A percentile compares a stretch with the other conserved stretches of the same genome.
phyloP scores from a whole-genome alignment of 2,113 vertebrate species.

The Anser cygnoides region DNA sequence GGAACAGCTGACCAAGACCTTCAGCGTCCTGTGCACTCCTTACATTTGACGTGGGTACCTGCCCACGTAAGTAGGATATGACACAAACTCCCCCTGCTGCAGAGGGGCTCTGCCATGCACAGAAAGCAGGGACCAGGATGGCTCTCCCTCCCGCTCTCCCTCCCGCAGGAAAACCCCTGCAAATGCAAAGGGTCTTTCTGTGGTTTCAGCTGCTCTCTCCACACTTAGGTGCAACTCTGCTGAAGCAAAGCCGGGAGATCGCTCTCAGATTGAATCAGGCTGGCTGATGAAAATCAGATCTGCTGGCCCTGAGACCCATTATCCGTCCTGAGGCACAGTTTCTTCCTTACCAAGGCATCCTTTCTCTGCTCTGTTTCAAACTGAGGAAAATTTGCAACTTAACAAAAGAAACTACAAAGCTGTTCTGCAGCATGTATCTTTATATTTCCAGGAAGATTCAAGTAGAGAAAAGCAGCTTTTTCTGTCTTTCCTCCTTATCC shows the following conservation, averaged over 20 bases:
- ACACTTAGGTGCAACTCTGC: background rate
- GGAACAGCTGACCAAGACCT: background rate
- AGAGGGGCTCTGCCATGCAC: background rate
- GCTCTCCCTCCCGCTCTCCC: background rate
- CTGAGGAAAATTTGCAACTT: background rate
- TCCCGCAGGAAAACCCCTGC: fast-evolving
- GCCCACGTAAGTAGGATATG: background rate
- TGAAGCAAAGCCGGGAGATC: background rate
- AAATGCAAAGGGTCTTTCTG: background rate
- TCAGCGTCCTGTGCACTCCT: background rate
- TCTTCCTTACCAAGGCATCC: background rate
- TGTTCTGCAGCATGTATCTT: background rate
- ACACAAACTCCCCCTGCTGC: background rate
- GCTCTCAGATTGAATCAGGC: background rate
- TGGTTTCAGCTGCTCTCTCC: background rate
- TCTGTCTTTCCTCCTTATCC: background rate
- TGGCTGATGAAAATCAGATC: background rate
- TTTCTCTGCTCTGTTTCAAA: background rate
- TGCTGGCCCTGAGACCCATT: background rate
- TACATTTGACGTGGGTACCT: background rate
- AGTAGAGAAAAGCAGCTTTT: background rate
- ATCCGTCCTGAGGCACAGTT: background rate
- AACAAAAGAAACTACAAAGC: background rate
- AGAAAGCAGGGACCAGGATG: background rate
- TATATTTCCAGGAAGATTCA: background rate